Evolutionary conservation across 2,888 invertebrate species (phyloP).

Genomic region (Oligia latruncula): DNA sequence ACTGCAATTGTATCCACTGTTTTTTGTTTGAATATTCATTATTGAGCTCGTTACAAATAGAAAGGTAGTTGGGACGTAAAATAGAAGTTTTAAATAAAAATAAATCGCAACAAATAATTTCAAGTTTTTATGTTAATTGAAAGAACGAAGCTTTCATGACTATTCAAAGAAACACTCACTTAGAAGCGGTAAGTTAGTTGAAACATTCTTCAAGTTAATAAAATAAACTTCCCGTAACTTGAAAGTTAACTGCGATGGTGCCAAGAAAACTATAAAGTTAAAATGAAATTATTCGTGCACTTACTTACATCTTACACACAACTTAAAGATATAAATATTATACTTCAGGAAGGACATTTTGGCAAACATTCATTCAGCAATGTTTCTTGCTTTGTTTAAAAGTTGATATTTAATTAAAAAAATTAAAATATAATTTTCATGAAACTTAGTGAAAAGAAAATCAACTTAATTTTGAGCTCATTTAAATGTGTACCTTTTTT

Average conservation of each 20-base stretch:
- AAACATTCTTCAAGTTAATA: conserved; percentile 10
- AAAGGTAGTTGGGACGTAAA: too few species aligned
- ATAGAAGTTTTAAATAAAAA: neutral
- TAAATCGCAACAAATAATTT: neutral
- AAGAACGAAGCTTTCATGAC: neutral
- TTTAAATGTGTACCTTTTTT: neutral
- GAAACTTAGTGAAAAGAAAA: neutral
- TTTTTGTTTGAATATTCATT: neutral
- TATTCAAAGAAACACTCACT: neutral
- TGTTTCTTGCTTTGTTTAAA: conserved; percentile 1
- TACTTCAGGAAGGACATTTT: neutral
- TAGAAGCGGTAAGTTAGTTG: conserved; percentile 13
- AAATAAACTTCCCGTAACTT: conserved; percentile 24
- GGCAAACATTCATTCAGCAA: conserved; percentile 17
- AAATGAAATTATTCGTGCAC: conserved; percentile 13
- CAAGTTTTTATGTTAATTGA: neutral
- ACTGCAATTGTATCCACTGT: conserved; percentile 5
- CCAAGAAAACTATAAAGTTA: conserved; percentile 33
- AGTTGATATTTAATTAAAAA: neutral
- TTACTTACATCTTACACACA: neutral
- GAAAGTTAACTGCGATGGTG: conserved; percentile 13
- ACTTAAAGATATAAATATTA: conserved; percentile 13
- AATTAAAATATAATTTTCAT: neutral
- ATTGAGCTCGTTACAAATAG: neutral
- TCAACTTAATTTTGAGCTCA: neutral